Conservation (phyloP, 2,888 invertebrate species). For the Aproaerema taeniolella region DNA sequence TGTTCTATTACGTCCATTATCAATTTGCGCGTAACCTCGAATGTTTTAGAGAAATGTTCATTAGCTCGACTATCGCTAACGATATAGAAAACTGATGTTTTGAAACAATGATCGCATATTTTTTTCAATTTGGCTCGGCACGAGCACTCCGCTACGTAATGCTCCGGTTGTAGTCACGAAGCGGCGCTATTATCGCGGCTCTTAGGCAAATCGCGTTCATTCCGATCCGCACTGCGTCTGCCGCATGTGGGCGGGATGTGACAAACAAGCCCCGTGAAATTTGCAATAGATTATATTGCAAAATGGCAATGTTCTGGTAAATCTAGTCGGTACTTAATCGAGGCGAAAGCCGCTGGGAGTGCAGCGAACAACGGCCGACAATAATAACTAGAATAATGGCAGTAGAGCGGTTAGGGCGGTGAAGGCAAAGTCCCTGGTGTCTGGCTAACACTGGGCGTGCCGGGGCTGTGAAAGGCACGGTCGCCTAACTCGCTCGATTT, state of each 20-base stretch:
- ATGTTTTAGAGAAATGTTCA: conserved; percentile 36
- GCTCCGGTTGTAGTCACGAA: conserved; percentile 41
- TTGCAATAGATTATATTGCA: conserved; percentile 20
- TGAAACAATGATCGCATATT: conserved; percentile 46
- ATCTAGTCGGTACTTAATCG: conserved; percentile 26
- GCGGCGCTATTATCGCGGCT: conserved; percentile 20
- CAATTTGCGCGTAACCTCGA: conserved; percentile 26
- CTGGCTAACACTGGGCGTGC: conserved; percentile 28
- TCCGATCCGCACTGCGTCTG: conserved; percentile 22
- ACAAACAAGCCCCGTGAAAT: conserved; percentile 24
- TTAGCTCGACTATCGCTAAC: conserved; percentile 36
- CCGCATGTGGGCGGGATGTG: conserved; percentile 23
- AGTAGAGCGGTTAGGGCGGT: conserved; percentile 37
- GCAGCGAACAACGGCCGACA: conserved; percentile 14
- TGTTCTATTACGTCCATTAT: conserved; percentile 23
- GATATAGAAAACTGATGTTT: conserved; percentile 41
- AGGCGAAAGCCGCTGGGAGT: conserved; percentile 31
- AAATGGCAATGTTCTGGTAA: conserved; percentile 15
- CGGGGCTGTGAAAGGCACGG: conserved; percentile 41
- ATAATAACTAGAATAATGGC: conserved; percentile 19
- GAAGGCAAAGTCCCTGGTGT: conserved; percentile 41
- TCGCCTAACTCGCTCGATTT: conserved; percentile 49
- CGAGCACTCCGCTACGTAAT: conserved; percentile 46
- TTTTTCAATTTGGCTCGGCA: conserved; percentile 50
- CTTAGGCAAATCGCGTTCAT: conserved; percentile 27